Evolutionary conservation across 2,113 vertebrate genomes (phyloP), one percentile per base, ranked within the genome.

Genomic region (Aphelocoma coerulescens): DNA sequence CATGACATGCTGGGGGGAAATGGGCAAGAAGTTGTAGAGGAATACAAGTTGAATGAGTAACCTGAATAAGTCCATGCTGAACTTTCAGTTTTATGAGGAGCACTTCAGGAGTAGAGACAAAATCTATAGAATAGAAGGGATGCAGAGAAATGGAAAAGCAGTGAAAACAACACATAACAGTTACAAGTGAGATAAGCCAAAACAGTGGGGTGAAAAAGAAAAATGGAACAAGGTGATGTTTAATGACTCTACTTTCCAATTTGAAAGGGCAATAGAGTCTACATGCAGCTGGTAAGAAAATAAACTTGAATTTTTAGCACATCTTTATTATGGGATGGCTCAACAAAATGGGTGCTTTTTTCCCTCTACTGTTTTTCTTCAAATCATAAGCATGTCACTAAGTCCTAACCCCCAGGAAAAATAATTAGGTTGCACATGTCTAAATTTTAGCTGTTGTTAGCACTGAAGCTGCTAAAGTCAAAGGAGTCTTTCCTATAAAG

Each of bases 271-370:
- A 86, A 71, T 33, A 37, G 24, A 37, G 17, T 39, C 19, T 55
- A 32, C 58, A 78, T 7, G 15, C 26, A 81, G 22, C 39, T 81
- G 9, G 7, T 55, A 69, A 88, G n/a, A 52, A 76, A 84, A 87
- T n/a, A 68, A 88, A 41, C 19, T 30, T 55, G 27, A 37, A 68
- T n/a, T 62, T 85, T 89, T 77, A 78, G 10, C 35, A 63, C 20
- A 43, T 81, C 10, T 88, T 92, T 71, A 58, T 49, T 32, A 73
- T 44, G 51, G 3, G 3, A 67, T 72, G 46, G 14, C 27, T 79
- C 46, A 72, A 51, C 2, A 57, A 73, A 62, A 3, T 8, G 24
- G 8, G 30, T 0, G 0, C 6, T 33, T 69, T 69, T 59, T 41
- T 11, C 0, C 2, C 9, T 68, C 41, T 69, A 9, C 11, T 81